A percentile compares a stretch with the other conserved stretches of the same genome.
These are phyloP conservation scores for Drosophila auraria DNA, from an alignment of 1,140 invertebrate genomes.

Conservation along the genomic window DNA sequence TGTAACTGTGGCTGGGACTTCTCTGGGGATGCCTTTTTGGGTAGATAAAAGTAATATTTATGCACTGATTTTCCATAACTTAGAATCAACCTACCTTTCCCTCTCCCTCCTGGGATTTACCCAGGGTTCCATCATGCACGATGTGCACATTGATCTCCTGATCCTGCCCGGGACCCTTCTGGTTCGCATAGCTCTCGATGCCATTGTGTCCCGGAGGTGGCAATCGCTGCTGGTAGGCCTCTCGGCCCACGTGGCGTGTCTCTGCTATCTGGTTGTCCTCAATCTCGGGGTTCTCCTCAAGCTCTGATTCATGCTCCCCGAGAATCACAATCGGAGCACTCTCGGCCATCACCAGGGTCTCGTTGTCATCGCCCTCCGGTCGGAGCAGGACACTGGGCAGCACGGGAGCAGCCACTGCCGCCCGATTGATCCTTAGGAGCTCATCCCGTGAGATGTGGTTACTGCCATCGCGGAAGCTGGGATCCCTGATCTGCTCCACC, in stretches of 20 bases:
- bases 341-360: slow-evolving; percentile 64
- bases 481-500: slow-evolving; percentile 65
- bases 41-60: not conserved
- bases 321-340: slow-evolving; percentile 77
- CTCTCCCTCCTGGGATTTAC: slow-evolving; percentile 23
- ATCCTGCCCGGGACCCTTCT: slow-evolving; percentile 57
- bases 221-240: slow-evolving; percentile 53
- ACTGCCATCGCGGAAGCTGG: slow-evolving; percentile 57
- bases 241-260: slow-evolving; percentile 53
- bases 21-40: not conserved
- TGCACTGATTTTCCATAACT: accelerated
- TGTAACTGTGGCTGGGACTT: not conserved
- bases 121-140: slow-evolving; percentile 48
- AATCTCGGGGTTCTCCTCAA: slow-evolving; percentile 59
- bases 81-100: not conserved
- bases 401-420: slow-evolving; percentile 69
- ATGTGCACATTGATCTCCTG: slow-evolving; percentile 77
- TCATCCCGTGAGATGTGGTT: slow-evolving; percentile 74
- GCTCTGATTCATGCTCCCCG: slow-evolving; percentile 62
- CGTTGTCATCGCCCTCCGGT: slow-evolving; percentile 57
- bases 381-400: slow-evolving; percentile 72
- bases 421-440: slow-evolving; percentile 73
- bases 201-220: slow-evolving; percentile 27
- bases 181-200: slow-evolving; percentile 60
- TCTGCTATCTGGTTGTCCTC: slow-evolving; percentile 81